These are phyloP conservation scores for Eunapius fragilis DNA, from an alignment of 37 sponge, comb jelly and placozoan species.

Conservation along the genomic window DNA sequence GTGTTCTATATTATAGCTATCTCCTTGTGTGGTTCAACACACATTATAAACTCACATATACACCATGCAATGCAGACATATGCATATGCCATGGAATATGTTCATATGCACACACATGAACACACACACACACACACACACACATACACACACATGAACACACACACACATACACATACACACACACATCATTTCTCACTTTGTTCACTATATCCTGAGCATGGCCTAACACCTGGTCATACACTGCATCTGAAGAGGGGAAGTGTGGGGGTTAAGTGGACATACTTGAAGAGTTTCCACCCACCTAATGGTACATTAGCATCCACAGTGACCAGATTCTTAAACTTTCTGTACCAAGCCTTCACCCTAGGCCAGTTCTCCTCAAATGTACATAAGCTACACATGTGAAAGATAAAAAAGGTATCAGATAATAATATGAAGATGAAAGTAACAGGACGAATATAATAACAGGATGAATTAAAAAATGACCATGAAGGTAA, in stretches of 20 bases:
- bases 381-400: slow-evolving; percentile 66
- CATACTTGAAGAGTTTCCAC: not conserved
- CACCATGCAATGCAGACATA: slow-evolving; percentile 1
- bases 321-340: slow-evolving; percentile 71
- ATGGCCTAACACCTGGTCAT: not conserved
- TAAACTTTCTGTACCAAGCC: slow-evolving; percentile 77
- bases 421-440: no score
- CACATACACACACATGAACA: not conserved
- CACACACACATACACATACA: not conserved
- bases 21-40: no score
- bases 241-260: not conserved
- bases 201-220: slow-evolving; percentile 36
- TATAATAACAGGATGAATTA: not conserved
- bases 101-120: not conserved
- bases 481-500: not conserved
- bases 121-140: slow-evolving; percentile 8
- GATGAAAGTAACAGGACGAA: no score
- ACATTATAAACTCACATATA: no score
- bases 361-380: slow-evolving; percentile 67
- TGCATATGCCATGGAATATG: not conserved
- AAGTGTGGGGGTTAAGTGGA: not conserved
- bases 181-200: slow-evolving; percentile 3
- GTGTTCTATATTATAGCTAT: no score
- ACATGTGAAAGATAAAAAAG: no score
- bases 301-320: slow-evolving; percentile 21